Evolutionary conservation across 2,888 invertebrate species (phyloP).

Genomic region (Amphipoea lucens): DNA sequence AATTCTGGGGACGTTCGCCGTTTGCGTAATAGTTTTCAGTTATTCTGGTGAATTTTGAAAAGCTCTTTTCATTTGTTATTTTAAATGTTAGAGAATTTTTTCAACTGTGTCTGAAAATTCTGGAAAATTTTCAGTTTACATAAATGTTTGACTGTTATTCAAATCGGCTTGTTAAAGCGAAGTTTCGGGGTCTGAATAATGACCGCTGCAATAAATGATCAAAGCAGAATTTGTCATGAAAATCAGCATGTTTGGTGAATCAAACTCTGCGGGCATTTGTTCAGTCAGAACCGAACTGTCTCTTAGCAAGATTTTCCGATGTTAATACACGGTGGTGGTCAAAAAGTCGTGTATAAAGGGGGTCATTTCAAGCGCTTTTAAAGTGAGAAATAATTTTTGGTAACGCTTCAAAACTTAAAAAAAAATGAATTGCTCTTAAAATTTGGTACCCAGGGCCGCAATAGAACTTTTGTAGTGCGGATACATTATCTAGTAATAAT

Average conservation of each 20-base stretch:
- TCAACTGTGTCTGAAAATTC: not conserved
- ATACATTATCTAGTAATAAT: too few species aligned
- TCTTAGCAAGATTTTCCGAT: not conserved
- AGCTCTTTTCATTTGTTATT: slow-evolving; percentile 9
- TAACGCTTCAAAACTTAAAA: too few species aligned
- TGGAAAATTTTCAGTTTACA: not conserved
- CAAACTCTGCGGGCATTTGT: not conserved
- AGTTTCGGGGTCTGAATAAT: not conserved
- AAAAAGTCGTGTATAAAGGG: too few species aligned
- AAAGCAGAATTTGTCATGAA: not conserved
- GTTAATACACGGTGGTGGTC: not conserved
- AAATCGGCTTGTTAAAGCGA: not conserved
- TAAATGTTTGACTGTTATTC: too few species aligned
- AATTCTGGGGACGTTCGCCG: slow-evolving; percentile 2
- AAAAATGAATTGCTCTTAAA: too few species aligned
- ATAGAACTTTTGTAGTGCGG: too few species aligned
- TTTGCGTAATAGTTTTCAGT: slow-evolving; percentile 22
- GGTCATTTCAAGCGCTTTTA: too few species aligned
- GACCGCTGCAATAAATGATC: not conserved
- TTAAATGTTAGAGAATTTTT: not conserved
- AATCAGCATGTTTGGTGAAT: not conserved
- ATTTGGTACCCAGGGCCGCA: too few species aligned
- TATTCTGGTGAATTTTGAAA: slow-evolving; percentile 17
- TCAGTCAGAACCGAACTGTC: not conserved
- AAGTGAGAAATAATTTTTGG: too few species aligned